Evolutionary conservation across 2,888 invertebrate genomes (phyloP), one percentile per base, ranked within the genome.

Genomic region (Monoplex corrugatus): DNA sequence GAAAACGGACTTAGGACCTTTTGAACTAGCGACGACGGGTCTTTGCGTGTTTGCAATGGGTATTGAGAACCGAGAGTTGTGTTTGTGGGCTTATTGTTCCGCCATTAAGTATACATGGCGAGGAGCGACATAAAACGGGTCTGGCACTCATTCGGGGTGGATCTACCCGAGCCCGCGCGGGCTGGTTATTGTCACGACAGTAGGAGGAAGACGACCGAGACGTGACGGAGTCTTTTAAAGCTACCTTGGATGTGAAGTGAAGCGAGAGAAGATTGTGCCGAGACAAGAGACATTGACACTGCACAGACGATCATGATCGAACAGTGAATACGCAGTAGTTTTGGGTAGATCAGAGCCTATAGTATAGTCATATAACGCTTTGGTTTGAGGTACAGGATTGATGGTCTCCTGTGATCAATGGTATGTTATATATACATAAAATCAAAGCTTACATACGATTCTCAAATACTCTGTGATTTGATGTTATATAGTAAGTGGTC

Each of bases 81-180:
- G 75, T 75, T 75, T 32, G 38, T 32, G 10, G 75, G 75, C 68
- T 75, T 75, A 75, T 75, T 75, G 75, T 75, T 75, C 75, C 75
- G 38, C 75, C 38, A 75, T 75, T 75, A 38, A 75, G 23, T 38
- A 23, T 75, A 35, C 75, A 28, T 23, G 75, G 38, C 35, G 35
- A 35, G 16, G 13, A 38, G 75, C 23, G 35, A 38, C 8, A 75
- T 38, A 75, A 75, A 75, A 75, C 38, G 38, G 75, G 35, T 75
- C 38, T 75, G 10, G 68, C 68, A 68, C 28, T 68, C 35, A 16
- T 40, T 19, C 40, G 43, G 40, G 78, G 78, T 80, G 78, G 78
- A 80, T 80, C 78, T 80, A 80, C 40, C 40, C 28, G n/a, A n/a
- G n/a, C n/a, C n/a, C n/a, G n/a, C n/a, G n/a, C n/a, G n/a, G n/a